Conservation (phyloP, 2,113 vertebrate species). For the Rafetus swinhoei region DNA sequence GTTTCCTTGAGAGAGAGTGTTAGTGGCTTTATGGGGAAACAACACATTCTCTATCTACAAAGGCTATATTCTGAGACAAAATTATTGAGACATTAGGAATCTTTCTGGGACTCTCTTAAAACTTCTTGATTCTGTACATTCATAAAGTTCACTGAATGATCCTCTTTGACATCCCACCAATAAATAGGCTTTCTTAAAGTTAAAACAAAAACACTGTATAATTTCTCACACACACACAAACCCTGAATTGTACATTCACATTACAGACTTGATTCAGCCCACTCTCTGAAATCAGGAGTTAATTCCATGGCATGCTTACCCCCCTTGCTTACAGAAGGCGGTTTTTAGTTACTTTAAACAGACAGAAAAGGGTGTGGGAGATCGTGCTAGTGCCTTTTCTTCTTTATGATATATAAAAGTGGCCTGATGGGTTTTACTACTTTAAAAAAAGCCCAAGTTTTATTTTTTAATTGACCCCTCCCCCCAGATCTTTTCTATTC, state of each 20-base stretch:
- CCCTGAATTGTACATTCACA: not conserved
- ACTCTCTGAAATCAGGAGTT: not conserved
- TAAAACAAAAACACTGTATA: not conserved
- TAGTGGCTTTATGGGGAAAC: not conserved
- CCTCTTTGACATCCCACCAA: not conserved
- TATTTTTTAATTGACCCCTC: too few species aligned
- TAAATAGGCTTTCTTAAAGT: not conserved
- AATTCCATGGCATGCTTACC: not conserved
- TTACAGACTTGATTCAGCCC: not conserved
- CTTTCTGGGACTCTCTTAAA: not conserved
- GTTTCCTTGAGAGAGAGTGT: not conserved
- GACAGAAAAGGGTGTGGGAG: not conserved
- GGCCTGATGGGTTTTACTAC: not conserved
- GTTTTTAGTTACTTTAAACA: not conserved
- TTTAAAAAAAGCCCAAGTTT: not conserved
- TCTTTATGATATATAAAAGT: not conserved
- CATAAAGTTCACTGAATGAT: not conserved
- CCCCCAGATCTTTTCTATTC: not conserved
- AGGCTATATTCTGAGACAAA: not conserved
- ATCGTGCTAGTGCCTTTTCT: not conserved
- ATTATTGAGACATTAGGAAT: not conserved
- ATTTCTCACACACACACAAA: accelerated
- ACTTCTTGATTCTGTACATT: not conserved
- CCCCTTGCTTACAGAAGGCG: not conserved
- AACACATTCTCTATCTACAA: not conserved